Conservation (phyloP, 1,140 invertebrate species). For the Drosophila seguyi region DNA sequence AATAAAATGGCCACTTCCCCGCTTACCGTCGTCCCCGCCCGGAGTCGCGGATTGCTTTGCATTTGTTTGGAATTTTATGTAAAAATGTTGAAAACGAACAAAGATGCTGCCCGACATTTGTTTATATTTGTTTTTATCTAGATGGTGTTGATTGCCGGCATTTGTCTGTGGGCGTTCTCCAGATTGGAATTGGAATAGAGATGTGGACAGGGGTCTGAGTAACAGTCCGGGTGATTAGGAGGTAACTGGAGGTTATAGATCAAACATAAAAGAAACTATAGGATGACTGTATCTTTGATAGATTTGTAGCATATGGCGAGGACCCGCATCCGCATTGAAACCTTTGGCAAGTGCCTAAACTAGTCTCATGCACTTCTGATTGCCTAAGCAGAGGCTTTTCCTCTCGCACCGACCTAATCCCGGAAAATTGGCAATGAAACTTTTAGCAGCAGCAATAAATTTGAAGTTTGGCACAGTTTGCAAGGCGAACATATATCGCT, state of each 20-base stretch:
- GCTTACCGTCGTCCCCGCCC: neutral
- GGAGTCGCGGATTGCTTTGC: constrained; percentile 36
- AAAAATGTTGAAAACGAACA: constrained; percentile 52
- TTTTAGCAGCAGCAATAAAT: constrained; percentile 74
- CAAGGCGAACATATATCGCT: constrained; percentile 25
- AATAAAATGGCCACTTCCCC: constrained; percentile 73
- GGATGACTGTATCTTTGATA: neutral
- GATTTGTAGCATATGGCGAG: too few relatives aligned
- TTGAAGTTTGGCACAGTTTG: constrained; percentile 69
- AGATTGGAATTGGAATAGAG: constrained; percentile 27
- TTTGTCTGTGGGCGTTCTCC: constrained; percentile 64
- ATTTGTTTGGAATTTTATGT: constrained; percentile 65
- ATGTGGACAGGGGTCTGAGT: constrained; percentile 1
- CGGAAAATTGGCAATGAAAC: constrained; percentile 74
- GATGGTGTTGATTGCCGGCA: constrained; percentile 80
- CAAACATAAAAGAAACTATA: neutral
- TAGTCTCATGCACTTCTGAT: constrained; percentile 66
- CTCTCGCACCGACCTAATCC: neutral
- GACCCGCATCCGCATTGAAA: constrained; percentile 25
- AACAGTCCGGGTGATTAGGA: neutral
- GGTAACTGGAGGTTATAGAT: neutral
- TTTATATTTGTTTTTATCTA: constrained; percentile 81
- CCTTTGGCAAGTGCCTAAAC: constrained; percentile 57
- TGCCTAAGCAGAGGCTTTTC: constrained; percentile 12
- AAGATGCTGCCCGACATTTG: constrained; percentile 63